These are phyloP conservation scores for Sebastiscus albofasciatus DNA, from an alignment of 2,797 vertebrate genomes.

Conservation along the genomic window DNA sequence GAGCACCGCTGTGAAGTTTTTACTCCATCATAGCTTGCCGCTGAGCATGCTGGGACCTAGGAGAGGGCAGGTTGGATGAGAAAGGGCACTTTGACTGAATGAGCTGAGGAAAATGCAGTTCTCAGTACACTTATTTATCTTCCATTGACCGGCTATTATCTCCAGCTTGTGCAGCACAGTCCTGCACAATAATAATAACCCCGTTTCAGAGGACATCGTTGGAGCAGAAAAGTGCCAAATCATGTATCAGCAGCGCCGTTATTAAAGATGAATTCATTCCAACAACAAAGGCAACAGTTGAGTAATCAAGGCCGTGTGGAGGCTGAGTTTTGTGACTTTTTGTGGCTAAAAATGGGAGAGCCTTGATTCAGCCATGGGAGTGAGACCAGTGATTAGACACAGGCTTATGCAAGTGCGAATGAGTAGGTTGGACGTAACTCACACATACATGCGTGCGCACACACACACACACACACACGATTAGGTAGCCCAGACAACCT, in stretches of 20 bases:
- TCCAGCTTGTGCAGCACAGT: constrained; percentile 19
- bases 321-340: constrained; percentile 54
- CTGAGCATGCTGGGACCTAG: constrained; percentile 1
- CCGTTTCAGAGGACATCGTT: not conserved
- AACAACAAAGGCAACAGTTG: constrained; percentile 54
- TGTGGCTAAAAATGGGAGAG: constrained; percentile 47
- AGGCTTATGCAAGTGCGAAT: constrained; percentile 52
- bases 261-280: constrained; percentile 54
- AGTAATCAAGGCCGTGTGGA: constrained; percentile 60
- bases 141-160: constrained; percentile 37
- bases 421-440: constrained; percentile 21
- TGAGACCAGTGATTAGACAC: constrained; percentile 66
- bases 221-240: constrained; percentile 42
- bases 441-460: not conserved
- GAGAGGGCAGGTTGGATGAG: constrained; percentile 9
- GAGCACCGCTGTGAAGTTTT: not conserved
- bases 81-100: constrained; percentile 28
- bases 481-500: constrained; percentile 77
- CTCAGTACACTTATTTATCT: constrained; percentile 28
- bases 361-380: constrained; percentile 46
- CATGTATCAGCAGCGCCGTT: constrained; percentile 32
- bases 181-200: constrained; percentile 23
- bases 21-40: not conserved
- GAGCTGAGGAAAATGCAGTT: constrained; percentile 11
- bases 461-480: constrained; percentile 34